Evolutionary conservation across 2,888 invertebrate species (phyloP), one percentile per base, ranked within the genome.

Genomic region (Drosophila testacea): DNA sequence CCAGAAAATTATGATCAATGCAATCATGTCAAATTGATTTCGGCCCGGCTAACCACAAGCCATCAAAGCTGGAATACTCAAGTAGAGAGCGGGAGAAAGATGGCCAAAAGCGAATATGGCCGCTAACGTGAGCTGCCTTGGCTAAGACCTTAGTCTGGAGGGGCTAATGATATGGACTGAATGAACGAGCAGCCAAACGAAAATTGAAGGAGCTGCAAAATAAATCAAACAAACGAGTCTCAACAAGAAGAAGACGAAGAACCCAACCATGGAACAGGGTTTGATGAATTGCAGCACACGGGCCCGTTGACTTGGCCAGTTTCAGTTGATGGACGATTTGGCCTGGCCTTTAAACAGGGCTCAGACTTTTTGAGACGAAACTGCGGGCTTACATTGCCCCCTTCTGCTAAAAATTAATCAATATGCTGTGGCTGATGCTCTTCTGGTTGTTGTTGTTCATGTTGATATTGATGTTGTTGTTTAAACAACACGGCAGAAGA

Each of bases 21-120:
- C 88, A 86, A 86, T 85, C 85, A 88, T 83, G 88, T 85, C 86
- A 88, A 85, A 85, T 88, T 88, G 86, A 85, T 86, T 86, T 81
- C 65, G 67, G 62, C 22, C 48, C 47, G 47, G 36, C 48, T 47
- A 69, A 72, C 74, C 76, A 57, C 81, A 73, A 60, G 46, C 39
- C 47, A 62, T 32, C 39, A 62, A 56, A 48, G 50, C 10, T 39
- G 57, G 32, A 56, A 52, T 55, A 27, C 4, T 41, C 41, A 4
- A 6, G 41, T 1, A 11, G 44, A 6, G 27, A 44, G 39, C 56
- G 60, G 46, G 48, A 13, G 32, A 13, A 32, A 59, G n/a, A 13
- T 60, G 59, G n/a, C 63, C 69, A 51, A 67, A 42, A 65, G 41
- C 32, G 30, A 30, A 30, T 30, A 30, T 30, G 30, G 30, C 30